A percentile compares a stretch with the other conserved stretches of the same genome.
Evolutionary conservation across 2,888 invertebrate species (phyloP).

Genomic region (Oeneis ivallda): DNA sequence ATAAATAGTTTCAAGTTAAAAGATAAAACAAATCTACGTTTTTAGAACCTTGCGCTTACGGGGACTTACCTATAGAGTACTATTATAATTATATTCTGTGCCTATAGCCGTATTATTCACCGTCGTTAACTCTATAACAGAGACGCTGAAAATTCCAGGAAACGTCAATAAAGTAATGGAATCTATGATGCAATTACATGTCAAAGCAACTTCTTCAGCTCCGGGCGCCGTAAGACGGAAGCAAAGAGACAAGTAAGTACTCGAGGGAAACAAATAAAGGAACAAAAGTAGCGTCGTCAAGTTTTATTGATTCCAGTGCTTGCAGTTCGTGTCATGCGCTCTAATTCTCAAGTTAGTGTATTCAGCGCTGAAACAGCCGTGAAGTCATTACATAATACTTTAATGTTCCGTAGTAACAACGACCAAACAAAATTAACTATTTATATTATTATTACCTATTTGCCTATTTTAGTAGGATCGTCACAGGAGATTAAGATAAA

Average conservation of each 20-base stretch:
- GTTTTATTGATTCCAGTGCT: conserved; percentile 14
- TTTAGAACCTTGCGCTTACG: too few relatives aligned
- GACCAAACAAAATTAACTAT: too few relatives aligned
- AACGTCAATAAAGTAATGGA: background rate
- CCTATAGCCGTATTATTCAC: background rate
- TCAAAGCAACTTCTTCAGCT: conserved; percentile 9
- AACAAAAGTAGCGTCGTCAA: background rate
- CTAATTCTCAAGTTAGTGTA: background rate
- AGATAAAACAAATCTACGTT: too few relatives aligned
- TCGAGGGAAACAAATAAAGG: conserved; percentile 4
- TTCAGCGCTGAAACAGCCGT: background rate
- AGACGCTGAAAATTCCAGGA: background rate
- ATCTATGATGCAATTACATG: conserved; percentile 16
- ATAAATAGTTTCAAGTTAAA: too few relatives aligned
- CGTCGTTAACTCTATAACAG: background rate
- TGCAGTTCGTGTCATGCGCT: background rate
- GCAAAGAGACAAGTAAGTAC: conserved; percentile 9
- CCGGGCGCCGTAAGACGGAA: background rate
- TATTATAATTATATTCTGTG: background rate
- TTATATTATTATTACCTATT: too few relatives aligned
- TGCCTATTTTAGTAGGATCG: too few relatives aligned
- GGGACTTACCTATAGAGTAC: too few relatives aligned
- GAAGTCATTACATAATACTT: background rate
- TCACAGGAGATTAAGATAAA: too few relatives aligned
- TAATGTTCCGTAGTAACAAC: background rate